phyloP scores from a whole-genome alignment of 1,140 invertebrate genomes.

The Leptopilina clavipes region DNA sequence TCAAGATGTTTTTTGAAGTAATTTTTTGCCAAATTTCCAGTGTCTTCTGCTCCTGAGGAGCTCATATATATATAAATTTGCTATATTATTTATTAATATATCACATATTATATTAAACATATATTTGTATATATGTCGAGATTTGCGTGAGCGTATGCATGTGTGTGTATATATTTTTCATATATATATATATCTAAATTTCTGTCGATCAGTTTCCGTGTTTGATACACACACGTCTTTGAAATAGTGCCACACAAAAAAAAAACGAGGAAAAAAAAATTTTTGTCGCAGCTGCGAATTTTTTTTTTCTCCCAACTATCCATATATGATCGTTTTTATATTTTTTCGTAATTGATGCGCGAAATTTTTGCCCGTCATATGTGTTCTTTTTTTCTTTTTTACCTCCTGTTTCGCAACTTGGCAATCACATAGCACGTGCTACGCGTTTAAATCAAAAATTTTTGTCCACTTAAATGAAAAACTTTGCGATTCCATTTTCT shows the following conservation, averaged over 20 bases:
- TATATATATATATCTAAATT: constrained; percentile 40
- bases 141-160: constrained; percentile 64
- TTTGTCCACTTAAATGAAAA: constrained; percentile 26
- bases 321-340: neutral
- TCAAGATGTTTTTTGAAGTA: constrained; percentile 95
- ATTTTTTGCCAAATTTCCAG: constrained; percentile 56
- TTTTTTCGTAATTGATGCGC: constrained; percentile 18
- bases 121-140: constrained; percentile 50
- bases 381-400: neutral
- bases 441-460: constrained; percentile 15
- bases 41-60: constrained; percentile 41
- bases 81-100: too few species aligned
- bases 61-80: constrained; percentile 33
- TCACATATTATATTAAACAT: constrained; percentile 51
- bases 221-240: constrained; percentile 7
- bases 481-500: constrained; percentile 9
- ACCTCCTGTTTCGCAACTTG: neutral
- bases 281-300: constrained; percentile 2
- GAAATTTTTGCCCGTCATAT: constrained; percentile 11
- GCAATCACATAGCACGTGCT: constrained; percentile 23
- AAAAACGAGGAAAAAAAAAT: neutral
- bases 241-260: neutral
- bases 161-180: constrained; percentile 56
- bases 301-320: neutral
- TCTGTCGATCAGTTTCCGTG: constrained; percentile 57